Evolutionary conservation across 2,113 vertebrate species (phyloP).

Genomic region (Oreochromis spilurus): DNA sequence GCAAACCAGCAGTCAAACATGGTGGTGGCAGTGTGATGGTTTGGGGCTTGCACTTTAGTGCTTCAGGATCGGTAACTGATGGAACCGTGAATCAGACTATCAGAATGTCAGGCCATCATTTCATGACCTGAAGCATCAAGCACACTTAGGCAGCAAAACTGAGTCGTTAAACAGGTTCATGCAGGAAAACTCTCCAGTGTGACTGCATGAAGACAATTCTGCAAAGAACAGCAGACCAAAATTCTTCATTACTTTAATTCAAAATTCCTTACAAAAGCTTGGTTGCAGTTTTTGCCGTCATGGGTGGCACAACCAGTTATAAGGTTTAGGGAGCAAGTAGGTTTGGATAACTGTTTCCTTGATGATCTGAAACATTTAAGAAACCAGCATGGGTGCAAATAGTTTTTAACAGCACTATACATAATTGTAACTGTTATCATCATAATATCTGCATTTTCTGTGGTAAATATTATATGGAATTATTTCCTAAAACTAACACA

Average conservation of each 20-base stretch:
- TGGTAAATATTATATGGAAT: not conserved
- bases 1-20: not conserved
- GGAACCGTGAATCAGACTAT: not conserved
- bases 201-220: not conserved
- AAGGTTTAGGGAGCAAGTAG: not conserved
- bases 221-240: not conserved
- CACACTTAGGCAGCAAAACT: not conserved
- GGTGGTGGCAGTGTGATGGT: not conserved
- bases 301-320: not conserved
- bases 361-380: not conserved
- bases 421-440: fast-evolving
- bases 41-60: not conserved
- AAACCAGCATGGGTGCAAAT: not conserved
- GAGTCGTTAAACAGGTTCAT: not conserved
- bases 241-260: not conserved
- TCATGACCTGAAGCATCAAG: not conserved
- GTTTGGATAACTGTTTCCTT: not conserved
- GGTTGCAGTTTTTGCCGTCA: not conserved
- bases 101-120: not conserved
- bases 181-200: not conserved
- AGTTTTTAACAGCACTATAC: fast-evolving
- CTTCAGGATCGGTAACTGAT: not conserved
- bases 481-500: not conserved
- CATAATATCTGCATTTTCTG: not conserved
- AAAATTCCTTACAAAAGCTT: not conserved